Conservation (phyloP, 30 jellyfish, hydroid and myxozoan species). For the Pelagia noctiluca region DNA sequence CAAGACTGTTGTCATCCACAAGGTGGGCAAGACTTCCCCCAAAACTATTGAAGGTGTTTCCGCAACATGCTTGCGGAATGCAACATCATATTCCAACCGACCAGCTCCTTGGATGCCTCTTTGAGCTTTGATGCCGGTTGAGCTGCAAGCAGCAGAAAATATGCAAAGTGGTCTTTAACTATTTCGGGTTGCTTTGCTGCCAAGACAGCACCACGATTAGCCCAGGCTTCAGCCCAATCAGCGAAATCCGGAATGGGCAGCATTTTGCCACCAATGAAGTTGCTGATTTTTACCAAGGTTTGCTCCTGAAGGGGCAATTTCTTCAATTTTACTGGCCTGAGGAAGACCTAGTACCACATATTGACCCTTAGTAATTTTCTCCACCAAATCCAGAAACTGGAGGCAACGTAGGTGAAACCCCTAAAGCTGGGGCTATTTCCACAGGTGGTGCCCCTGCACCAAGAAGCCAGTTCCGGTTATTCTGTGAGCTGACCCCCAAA, state of each 20-base stretch:
- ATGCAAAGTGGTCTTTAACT: background rate
- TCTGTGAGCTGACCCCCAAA: too few species aligned
- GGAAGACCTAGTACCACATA: constrained; percentile 15
- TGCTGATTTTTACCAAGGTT: background rate
- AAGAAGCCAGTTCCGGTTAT: too few species aligned
- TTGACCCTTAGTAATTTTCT: background rate
- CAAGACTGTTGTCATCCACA: constrained; percentile 26
- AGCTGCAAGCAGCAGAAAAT: constrained; percentile 11
- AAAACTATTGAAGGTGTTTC: background rate
- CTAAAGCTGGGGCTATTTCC: too few species aligned
- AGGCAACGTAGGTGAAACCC: too few species aligned
- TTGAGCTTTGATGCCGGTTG: too few species aligned
- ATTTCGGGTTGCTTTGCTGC: background rate
- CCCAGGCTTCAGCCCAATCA: constrained; percentile 60
- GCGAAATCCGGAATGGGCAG: background rate
- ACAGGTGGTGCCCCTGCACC: too few species aligned
- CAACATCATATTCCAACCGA: constrained; percentile 16
- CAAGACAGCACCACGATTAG: background rate
- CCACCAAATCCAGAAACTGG: too few species aligned
- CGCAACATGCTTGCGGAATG: constrained; percentile 8
- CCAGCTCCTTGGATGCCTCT: constrained; percentile 16
- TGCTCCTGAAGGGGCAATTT: constrained; percentile 37
- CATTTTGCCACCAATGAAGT: background rate
- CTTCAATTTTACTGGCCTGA: background rate
- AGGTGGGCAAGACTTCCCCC: constrained; percentile 28